Evolutionary conservation across 1,140 invertebrate genomes (phyloP).

Genomic region (Zelostemma sp.): DNA sequence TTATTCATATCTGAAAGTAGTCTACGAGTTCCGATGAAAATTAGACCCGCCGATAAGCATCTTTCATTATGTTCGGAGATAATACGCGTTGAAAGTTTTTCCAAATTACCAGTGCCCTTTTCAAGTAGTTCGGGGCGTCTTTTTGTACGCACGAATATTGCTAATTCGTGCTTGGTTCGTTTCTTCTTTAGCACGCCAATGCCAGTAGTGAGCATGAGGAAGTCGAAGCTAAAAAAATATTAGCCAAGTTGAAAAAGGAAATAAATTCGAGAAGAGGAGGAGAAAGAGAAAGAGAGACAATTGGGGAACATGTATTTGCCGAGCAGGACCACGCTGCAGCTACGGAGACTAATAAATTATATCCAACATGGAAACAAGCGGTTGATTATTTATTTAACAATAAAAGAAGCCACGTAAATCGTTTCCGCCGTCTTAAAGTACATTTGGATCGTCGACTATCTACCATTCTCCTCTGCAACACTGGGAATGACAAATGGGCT

Average conservation of each 20-base stretch:
- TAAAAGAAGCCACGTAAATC: conserved; percentile 49
- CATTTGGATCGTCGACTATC: conserved; percentile 33
- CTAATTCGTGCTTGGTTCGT: no score
- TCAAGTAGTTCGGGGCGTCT: no score
- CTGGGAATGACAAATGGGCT: conserved; percentile 44
- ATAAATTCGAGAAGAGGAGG: conserved; percentile 10
- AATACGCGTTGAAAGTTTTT: no score
- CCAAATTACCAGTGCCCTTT: no score
- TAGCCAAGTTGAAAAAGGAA: conserved; percentile 27
- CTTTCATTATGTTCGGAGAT: no score
- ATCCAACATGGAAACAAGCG: conserved; percentile 48
- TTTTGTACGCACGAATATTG: no score
- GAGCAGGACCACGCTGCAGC: conserved; percentile 14
- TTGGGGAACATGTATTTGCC: conserved; percentile 34
- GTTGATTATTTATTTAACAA: conserved; percentile 55
- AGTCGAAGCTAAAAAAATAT: conserved; percentile 18
- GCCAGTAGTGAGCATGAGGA: conserved; percentile 1
- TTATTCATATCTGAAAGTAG: conserved; percentile 31
- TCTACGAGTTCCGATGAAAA: no score
- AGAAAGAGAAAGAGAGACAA: conserved; percentile 41
- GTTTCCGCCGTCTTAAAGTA: conserved; percentile 22
- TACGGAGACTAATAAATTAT: conserved; percentile 46
- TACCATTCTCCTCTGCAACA: conserved; percentile 33
- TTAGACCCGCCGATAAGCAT: no score
- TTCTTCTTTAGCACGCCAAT: neutral